A percentile compares a stretch with the other conserved stretches of the same genome.
phyloP scores from a whole-genome alignment of 2,888 invertebrate species.

The Melolontha melolontha region DNA sequence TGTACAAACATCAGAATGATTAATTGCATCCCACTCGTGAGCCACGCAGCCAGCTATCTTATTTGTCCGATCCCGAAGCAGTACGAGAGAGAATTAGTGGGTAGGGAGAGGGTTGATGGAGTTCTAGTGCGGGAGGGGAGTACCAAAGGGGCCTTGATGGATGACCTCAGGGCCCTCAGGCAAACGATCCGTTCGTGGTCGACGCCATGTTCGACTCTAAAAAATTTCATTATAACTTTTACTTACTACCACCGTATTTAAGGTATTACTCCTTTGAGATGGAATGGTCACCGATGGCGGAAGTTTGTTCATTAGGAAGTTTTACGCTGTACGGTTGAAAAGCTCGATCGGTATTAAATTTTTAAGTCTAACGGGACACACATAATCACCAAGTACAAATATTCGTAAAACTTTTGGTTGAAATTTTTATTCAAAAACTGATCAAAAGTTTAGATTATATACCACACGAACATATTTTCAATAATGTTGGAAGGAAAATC shows the following conservation, averaged over 20 bases:
- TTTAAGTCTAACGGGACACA: slow-evolving; percentile 20
- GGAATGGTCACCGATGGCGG: slow-evolving; percentile 28
- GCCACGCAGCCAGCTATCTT: slow-evolving; percentile 43
- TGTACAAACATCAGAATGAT: slow-evolving; percentile 42
- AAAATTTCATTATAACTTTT: slow-evolving; percentile 55
- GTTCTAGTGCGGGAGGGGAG: slow-evolving; percentile 46
- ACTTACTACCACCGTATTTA: slow-evolving; percentile 50
- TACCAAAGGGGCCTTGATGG: slow-evolving; percentile 63
- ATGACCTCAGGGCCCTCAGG: slow-evolving; percentile 63
- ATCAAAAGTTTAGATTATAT: too few species aligned
- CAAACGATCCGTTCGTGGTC: slow-evolving; percentile 47
- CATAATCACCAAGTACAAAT: too few species aligned
- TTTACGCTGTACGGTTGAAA: slow-evolving; percentile 13
- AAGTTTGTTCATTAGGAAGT: slow-evolving; percentile 41
- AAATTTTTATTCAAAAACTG: too few species aligned
- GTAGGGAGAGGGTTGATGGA: slow-evolving; percentile 38
- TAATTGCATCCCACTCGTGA: slow-evolving; percentile 41
- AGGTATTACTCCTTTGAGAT: slow-evolving; percentile 57
- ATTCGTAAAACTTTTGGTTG: too few species aligned
- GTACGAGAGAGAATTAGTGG: slow-evolving; percentile 38
- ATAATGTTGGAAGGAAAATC: too few species aligned
- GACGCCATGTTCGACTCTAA: slow-evolving; percentile 43
- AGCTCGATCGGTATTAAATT: slow-evolving; percentile 31
- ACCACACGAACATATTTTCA: too few species aligned
- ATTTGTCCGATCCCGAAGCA: slow-evolving; percentile 44